These are phyloP conservation scores for Cyaniris semiargus DNA, from an alignment of 2,888 invertebrate genomes.

Conservation along the genomic window DNA sequence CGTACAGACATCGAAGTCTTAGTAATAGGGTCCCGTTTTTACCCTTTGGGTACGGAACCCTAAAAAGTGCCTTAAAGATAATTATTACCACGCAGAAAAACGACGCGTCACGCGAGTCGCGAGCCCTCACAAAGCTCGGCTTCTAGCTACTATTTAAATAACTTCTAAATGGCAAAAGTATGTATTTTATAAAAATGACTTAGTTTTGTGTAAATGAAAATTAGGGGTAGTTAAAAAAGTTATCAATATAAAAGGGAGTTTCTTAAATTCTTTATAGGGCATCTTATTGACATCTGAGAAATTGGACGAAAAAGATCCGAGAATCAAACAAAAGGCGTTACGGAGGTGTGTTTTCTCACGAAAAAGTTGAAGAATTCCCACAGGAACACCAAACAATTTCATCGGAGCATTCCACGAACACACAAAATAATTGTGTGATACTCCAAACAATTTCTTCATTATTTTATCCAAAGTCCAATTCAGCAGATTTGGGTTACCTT, in stretches of 20 bases:
- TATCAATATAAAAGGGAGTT: background rate
- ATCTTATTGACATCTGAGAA: background rate
- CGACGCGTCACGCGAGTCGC: no score
- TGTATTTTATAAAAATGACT: no score
- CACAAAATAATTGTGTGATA: constrained; percentile 3
- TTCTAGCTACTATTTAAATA: no score
- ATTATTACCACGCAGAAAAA: no score
- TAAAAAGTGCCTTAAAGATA: no score
- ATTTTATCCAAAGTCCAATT: background rate
- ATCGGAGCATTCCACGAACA: background rate
- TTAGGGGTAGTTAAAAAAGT: background rate
- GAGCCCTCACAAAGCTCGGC: no score
- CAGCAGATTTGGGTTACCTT: no score
- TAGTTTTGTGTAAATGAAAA: no score
- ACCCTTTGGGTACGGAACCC: no score
- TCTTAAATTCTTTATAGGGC: background rate
- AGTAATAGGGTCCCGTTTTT: no score
- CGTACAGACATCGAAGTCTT: no score
- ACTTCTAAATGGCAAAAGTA: no score
- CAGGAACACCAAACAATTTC: background rate
- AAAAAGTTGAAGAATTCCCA: constrained; percentile 5
- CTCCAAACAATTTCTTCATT: background rate
- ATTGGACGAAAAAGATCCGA: background rate
- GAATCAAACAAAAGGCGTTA: background rate
- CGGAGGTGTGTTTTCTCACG: background rate